Conservation (phyloP, 2,113 vertebrate genomes). For the Neogobius melanostomus region DNA sequence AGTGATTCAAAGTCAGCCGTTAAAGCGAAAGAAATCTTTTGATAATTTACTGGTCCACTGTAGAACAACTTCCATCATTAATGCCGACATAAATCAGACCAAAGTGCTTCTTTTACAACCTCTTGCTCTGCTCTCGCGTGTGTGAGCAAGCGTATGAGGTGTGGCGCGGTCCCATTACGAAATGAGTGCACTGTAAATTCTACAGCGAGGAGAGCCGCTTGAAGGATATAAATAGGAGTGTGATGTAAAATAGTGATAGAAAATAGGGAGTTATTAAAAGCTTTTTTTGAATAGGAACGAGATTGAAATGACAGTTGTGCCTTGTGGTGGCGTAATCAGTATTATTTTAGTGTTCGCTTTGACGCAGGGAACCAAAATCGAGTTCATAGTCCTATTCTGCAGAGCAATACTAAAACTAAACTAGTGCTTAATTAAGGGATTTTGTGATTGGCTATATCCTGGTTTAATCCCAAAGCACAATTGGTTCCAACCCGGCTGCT, state of each 20-base stretch:
- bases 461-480: too few species aligned
- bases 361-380: too few species aligned
- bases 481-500: conserved; percentile 1
- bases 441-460: too few species aligned
- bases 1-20: conserved; percentile 1
- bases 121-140: conserved; percentile 14
- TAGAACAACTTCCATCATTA: conserved; percentile 21
- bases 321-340: not conserved
- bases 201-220: conserved; percentile 39
- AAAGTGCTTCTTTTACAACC: conserved; percentile 40
- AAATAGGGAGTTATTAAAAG: conserved; percentile 10
- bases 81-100: conserved; percentile 22
- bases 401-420: not conserved
- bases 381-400: too few species aligned
- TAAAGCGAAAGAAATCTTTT: conserved; percentile 16
- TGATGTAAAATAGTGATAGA: conserved; percentile 30
- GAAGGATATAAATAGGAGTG: conserved; percentile 43
- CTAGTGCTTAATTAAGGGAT: not conserved
- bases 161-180: conserved; percentile 26
- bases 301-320: not conserved
- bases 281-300: conserved; percentile 13
- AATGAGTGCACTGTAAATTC: conserved; percentile 47
- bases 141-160: conserved; percentile 16
- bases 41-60: conserved; percentile 26
- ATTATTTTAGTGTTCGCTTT: not conserved